These are phyloP conservation scores for Bujurquina vittata DNA, from an alignment of 2,113 vertebrate genomes.

Conservation along the genomic window DNA sequence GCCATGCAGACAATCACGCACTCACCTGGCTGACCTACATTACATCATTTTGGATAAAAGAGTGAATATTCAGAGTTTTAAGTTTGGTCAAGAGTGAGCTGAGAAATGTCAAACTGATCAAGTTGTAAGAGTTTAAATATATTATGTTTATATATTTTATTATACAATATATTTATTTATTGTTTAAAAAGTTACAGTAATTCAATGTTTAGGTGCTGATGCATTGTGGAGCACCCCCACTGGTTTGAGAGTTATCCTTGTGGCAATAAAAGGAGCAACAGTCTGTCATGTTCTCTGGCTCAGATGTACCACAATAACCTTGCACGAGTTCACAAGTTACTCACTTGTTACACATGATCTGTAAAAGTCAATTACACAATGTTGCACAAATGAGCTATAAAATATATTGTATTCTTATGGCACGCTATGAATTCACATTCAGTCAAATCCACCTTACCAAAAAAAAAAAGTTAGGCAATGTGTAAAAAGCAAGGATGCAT, in stretches of 20 bases:
- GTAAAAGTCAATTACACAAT: not conserved
- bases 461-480: not conserved
- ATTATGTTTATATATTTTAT: not conserved
- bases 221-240: not conserved
- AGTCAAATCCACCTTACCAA: not conserved
- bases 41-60: not conserved
- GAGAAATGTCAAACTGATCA: not conserved
- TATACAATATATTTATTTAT: too few relatives aligned
- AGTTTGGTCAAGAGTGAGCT: not conserved
- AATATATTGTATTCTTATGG: not conserved
- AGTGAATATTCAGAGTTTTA: not conserved
- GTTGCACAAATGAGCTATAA: not conserved
- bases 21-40: conserved; percentile 8
- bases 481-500: not conserved
- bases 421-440: not conserved
- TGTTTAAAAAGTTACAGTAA: too few relatives aligned
- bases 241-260: not conserved
- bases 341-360: not conserved
- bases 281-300: not conserved
- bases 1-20: not conserved
- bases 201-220: conserved; percentile 3
- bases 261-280: too few relatives aligned
- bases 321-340: not conserved
- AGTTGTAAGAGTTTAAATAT: not conserved
- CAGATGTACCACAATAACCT: not conserved